Conservation (phyloP, 2,113 vertebrate genomes). For the Hemibates koningsi region DNA sequence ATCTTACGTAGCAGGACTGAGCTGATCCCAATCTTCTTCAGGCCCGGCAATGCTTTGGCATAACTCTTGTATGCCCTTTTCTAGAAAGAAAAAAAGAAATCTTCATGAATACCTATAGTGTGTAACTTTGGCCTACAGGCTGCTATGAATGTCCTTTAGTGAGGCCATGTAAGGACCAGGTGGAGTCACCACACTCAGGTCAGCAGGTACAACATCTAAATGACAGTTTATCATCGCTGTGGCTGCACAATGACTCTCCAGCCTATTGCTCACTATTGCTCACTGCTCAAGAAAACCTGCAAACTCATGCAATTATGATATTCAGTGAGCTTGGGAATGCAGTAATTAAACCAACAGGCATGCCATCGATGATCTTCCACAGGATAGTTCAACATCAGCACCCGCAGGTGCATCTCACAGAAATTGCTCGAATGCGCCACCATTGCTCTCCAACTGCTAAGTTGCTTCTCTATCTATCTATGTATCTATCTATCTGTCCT, state of each 20-base stretch:
- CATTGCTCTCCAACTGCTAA: constrained; percentile 43
- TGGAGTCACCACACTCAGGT: neutral
- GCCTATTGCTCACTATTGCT: neutral
- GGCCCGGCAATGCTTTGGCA: constrained; percentile 87
- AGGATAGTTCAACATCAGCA: constrained; percentile 37
- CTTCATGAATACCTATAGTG: neutral
- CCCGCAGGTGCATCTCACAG: constrained; percentile 53
- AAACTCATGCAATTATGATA: neutral
- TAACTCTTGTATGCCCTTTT: constrained; percentile 98
- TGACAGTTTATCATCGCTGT: neutral
- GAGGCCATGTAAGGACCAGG: neutral
- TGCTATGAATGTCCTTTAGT: neutral
- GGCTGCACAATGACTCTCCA: neutral
- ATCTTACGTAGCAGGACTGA: constrained; percentile 95
- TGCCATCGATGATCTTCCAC: neutral
- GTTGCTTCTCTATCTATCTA: neutral
- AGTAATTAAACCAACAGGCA: neutral
- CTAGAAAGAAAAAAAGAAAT: constrained; percentile 62
- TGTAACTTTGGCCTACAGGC: neutral
- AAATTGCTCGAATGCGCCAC: constrained; percentile 77
- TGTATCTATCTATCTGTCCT: fast-evolving
- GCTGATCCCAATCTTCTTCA: constrained; percentile 93
- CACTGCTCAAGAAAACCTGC: neutral
- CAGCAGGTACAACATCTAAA: neutral
- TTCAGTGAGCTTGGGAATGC: neutral